Conservation (phyloP, 2,797 vertebrate genomes). For the Phrynocephalus forsythii region DNA sequence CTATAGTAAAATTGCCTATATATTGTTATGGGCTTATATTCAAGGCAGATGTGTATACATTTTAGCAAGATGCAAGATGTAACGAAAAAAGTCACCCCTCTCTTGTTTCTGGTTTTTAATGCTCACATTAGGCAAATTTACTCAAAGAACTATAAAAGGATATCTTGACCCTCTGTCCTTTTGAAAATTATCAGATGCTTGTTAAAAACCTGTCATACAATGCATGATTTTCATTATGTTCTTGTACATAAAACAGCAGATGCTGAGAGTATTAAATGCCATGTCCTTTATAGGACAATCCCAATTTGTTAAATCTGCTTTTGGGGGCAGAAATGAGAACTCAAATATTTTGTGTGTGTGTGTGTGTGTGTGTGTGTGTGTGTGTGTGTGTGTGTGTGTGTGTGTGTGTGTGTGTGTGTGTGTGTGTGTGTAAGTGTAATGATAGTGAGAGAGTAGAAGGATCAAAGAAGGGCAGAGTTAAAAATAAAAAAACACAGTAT, state of each 20-base stretch:
- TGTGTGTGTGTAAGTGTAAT: conserved; percentile 63
- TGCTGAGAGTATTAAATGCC: conserved; percentile 24
- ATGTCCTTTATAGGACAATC: conserved; percentile 51
- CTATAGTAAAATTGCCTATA: conserved; percentile 3
- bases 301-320: conserved; percentile 61
- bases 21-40: background rate
- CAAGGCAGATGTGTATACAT: background rate
- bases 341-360: conserved; percentile 48
- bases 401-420: background rate
- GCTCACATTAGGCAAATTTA: conserved; percentile 15
- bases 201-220: conserved; percentile 32
- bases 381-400: conserved; percentile 41
- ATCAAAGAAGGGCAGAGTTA: conserved; percentile 75
- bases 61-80: conserved; percentile 11
- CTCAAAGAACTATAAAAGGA: background rate
- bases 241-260: conserved; percentile 37
- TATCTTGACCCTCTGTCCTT: conserved; percentile 25
- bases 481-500: conserved; percentile 79
- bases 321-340: conserved; percentile 50
- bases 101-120: conserved; percentile 41
- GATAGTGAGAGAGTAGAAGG: conserved; percentile 64
- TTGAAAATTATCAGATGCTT: conserved; percentile 42
- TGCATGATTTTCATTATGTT: conserved; percentile 30
- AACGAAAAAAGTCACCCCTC: background rate
- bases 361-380: conserved; percentile 11